phyloP scores from a whole-genome alignment of 2,797 vertebrate genomes.

The Tangara arthus region DNA sequence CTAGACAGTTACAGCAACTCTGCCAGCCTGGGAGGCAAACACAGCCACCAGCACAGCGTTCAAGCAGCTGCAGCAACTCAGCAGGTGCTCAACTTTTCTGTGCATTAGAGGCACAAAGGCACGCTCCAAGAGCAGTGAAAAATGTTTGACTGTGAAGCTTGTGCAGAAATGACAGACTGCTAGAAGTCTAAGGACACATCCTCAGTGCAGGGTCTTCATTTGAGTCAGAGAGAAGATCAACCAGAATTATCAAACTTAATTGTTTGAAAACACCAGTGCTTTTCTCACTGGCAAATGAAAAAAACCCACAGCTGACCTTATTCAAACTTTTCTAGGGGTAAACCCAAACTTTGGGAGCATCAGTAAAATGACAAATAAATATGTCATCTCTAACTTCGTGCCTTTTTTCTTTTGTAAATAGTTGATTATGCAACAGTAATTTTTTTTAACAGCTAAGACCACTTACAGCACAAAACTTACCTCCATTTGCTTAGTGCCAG shows the following conservation, averaged over 20 bases:
- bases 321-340: background rate
- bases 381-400: rapidly evolving
- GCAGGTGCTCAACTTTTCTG: background rate
- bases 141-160: background rate
- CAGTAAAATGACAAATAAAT: background rate
- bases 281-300: background rate
- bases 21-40: background rate
- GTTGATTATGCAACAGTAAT: background rate
- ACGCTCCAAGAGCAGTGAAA: background rate
- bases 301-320: background rate
- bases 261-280: background rate
- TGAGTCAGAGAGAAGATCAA: background rate
- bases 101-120: background rate
- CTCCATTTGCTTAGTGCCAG: background rate
- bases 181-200: background rate
- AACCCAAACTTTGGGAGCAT: background rate
- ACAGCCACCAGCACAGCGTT: rapidly evolving
- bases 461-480: background rate
- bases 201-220: background rate
- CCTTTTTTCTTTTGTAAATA: background rate
- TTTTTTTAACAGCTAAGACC: background rate
- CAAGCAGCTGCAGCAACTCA: background rate
- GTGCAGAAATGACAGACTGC: background rate
- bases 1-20: background rate
- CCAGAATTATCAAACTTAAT: background rate